phyloP scores from a whole-genome alignment of 1,140 invertebrate genomes.

The Cotesia vestalis region DNA sequence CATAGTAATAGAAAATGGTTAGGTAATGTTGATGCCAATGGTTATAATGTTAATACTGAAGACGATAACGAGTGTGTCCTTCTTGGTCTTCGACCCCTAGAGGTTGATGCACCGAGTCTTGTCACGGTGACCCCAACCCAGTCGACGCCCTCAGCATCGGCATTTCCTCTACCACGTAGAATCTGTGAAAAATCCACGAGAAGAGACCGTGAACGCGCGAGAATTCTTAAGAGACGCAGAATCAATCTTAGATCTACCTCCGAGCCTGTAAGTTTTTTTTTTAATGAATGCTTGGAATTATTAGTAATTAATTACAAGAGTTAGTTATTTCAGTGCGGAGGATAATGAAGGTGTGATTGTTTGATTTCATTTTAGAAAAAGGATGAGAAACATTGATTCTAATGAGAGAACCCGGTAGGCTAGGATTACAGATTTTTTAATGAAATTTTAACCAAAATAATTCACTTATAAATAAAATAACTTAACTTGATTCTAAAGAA shows the following conservation, averaged over 20 bases:
- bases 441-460: too few relatives aligned
- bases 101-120: slow-evolving; percentile 41
- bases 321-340: too few relatives aligned
- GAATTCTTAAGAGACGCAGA: slow-evolving; percentile 55
- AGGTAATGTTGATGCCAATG: slow-evolving; percentile 9
- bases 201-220: slow-evolving; percentile 58
- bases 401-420: too few relatives aligned
- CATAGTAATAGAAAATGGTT: slow-evolving; percentile 3
- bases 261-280: slow-evolving; percentile 58
- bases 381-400: too few relatives aligned
- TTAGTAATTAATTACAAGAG: neutral
- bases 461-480: too few relatives aligned
- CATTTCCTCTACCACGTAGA: slow-evolving; percentile 42
- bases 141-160: slow-evolving; percentile 26
- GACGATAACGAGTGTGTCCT: slow-evolving; percentile 55
- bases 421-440: too few relatives aligned
- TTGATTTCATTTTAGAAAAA: too few relatives aligned
- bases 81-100: slow-evolving; percentile 53
- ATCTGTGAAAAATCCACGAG: slow-evolving; percentile 55
- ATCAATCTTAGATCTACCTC: slow-evolving; percentile 59
- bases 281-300: slow-evolving; percentile 4
- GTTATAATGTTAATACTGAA: slow-evolving; percentile 39
- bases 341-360: too few relatives aligned
- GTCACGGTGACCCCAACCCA: slow-evolving; percentile 29
- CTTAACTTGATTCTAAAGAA: too few relatives aligned